Evolutionary conservation across 2,888 invertebrate genomes (phyloP).

Genomic region (Parochlus steinenii): DNA sequence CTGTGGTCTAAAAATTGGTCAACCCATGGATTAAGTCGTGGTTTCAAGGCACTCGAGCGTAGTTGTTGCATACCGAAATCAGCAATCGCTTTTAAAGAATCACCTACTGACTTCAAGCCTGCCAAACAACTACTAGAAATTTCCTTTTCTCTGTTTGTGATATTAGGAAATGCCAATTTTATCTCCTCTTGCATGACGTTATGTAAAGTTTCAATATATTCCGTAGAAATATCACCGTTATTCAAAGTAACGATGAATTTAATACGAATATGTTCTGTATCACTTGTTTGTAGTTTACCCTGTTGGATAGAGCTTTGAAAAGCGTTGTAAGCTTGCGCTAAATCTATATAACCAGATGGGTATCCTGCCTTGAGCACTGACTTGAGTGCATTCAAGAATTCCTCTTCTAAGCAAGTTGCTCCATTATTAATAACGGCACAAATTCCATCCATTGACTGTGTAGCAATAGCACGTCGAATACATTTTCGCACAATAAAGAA

Average conservation of each 20-base stretch:
- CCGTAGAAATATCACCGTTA: conserved; percentile 81
- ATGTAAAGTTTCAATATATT: conserved; percentile 77
- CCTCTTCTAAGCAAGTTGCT: conserved; percentile 70
- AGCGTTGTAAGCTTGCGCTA: conserved; percentile 69
- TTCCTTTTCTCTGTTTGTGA: conserved; percentile 45
- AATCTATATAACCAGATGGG: conserved; percentile 58
- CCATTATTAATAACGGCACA: conserved; percentile 95
- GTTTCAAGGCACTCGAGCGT: conserved; percentile 63
- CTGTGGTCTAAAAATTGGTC: conserved; percentile 61
- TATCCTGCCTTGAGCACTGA: conserved; percentile 56
- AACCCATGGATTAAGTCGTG: conserved; percentile 66
- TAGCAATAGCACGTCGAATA: conserved; percentile 76
- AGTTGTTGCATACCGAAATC: conserved; percentile 71
- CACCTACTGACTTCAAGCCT: conserved; percentile 27
- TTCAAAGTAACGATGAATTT: conserved; percentile 68
- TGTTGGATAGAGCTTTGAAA: conserved; percentile 65
- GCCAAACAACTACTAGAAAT: conserved; percentile 57
- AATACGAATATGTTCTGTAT: conserved; percentile 57
- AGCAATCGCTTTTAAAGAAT: conserved; percentile 41
- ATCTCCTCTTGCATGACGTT: conserved; percentile 57
- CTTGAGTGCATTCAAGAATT: conserved; percentile 57
- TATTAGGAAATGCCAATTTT: conserved; percentile 40
- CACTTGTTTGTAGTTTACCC: conserved; percentile 60
- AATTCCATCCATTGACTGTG: conserved; percentile 84
- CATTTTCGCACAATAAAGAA: conserved; percentile 95